Conservation (phyloP, 2,888 invertebrate genomes). For the Watsonalla binaria region DNA sequence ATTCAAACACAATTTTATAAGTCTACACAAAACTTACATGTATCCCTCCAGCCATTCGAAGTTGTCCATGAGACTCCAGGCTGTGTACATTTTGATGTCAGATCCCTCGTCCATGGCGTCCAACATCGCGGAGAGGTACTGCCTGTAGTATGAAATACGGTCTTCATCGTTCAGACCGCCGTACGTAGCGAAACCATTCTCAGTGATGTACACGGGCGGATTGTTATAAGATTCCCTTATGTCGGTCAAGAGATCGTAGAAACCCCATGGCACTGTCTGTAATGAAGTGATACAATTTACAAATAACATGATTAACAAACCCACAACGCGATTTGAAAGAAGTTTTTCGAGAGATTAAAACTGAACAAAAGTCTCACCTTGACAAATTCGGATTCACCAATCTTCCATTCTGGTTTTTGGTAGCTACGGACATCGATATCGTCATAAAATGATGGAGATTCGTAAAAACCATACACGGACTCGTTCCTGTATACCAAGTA, state of each 20-base stretch:
- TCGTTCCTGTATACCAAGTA: constrained; percentile 51
- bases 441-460: constrained; percentile 30
- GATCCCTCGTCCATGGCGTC: constrained; percentile 56
- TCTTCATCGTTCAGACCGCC: constrained; percentile 53
- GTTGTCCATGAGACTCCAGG: constrained; percentile 80
- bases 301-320: neutral
- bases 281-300: neutral
- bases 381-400: constrained; percentile 13
- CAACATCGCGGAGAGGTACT: constrained; percentile 50
- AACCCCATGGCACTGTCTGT: constrained; percentile 75
- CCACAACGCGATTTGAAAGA: no score
- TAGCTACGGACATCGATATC: constrained; percentile 24
- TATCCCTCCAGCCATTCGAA: constrained; percentile 79
- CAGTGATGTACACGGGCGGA: constrained; percentile 73
- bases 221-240: constrained; percentile 66
- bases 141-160: constrained; percentile 48
- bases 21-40: constrained; percentile 39
- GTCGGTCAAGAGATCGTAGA: constrained; percentile 71
- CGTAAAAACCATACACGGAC: constrained; percentile 18
- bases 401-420: constrained; percentile 18
- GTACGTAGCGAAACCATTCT: constrained; percentile 66
- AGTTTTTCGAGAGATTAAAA: neutral
- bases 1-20: no score
- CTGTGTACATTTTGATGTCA: constrained; percentile 65
- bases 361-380: constrained; percentile 11